Evolutionary conservation across 2,113 vertebrate genomes (phyloP).

Genomic region (Callochromis pleurospilus): DNA sequence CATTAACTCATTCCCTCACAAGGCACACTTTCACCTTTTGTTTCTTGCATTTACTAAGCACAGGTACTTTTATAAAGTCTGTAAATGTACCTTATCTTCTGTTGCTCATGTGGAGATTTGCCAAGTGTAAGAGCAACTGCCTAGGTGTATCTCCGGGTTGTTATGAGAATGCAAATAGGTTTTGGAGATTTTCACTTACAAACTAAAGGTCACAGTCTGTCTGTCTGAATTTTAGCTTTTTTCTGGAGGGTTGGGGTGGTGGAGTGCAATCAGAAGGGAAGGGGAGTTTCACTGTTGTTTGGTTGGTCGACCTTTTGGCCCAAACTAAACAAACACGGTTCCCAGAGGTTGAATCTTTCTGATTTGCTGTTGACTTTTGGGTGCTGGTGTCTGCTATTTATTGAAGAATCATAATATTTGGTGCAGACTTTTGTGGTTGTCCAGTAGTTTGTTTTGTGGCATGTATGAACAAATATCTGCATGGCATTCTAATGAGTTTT

Average conservation of each 20-base stretch:
- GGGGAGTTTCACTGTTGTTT: not conserved
- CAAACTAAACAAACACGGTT: not conserved
- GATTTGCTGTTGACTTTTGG: not conserved
- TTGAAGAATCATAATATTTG: not conserved
- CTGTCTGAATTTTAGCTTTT: not conserved
- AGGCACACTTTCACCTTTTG: not conserved
- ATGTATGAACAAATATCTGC: not conserved
- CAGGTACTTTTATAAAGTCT: not conserved
- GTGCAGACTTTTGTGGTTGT: not conserved
- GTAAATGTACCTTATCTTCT: not conserved
- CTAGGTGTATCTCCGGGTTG: not conserved
- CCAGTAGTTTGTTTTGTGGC: not conserved
- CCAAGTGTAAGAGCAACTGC: not conserved
- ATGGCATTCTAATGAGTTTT: not conserved
- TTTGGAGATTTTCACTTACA: not conserved
- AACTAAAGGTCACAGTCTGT: not conserved
- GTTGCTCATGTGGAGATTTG: not conserved
- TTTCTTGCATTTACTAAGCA: not conserved
- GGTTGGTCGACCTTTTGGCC: accelerated
- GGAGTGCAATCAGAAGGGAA: no score
- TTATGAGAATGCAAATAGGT: not conserved
- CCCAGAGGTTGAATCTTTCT: not conserved
- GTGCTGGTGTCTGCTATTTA: not conserved
- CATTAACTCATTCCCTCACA: slow-evolving; percentile 18
- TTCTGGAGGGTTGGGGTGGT: accelerated